Conservation (phyloP, 2,113 vertebrate species). For the Chlorocebus sabaeus region DNA sequence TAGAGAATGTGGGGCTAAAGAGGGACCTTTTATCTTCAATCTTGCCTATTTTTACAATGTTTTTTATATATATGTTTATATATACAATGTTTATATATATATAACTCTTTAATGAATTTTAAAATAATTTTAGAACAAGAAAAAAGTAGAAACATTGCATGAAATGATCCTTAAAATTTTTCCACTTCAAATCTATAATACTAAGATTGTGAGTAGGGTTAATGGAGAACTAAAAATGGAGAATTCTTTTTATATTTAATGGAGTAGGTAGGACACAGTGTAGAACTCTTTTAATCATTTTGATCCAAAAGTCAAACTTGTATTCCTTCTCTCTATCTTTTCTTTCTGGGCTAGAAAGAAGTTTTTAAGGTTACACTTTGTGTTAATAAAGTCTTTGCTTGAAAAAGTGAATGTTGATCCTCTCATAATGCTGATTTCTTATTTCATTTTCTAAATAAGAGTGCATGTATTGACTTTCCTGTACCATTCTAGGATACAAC, state of each 20-base stretch:
- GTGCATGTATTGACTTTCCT: background rate
- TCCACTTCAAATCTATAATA: slow-evolving; percentile 31
- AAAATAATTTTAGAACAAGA: slow-evolving; percentile 52
- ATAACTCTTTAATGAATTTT: slow-evolving; percentile 51
- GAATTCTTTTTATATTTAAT: slow-evolving; percentile 73
- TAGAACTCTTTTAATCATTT: slow-evolving; percentile 41
- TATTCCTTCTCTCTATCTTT: too few species aligned
- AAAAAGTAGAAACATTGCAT: slow-evolving; percentile 45
- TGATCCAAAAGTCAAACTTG: slow-evolving; percentile 23
- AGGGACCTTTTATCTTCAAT: background rate
- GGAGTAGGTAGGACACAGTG: slow-evolving; percentile 32
- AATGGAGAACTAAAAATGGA: slow-evolving; percentile 70
- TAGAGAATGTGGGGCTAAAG: background rate
- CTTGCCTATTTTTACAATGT: slow-evolving; percentile 51
- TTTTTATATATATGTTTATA: background rate
- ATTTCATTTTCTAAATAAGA: slow-evolving; percentile 40
- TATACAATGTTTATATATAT: too few species aligned
- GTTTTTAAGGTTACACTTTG: slow-evolving; percentile 38
- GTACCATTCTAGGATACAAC: background rate
- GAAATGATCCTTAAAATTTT: slow-evolving; percentile 28
- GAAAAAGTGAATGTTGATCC: background rate
- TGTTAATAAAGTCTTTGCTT: slow-evolving; percentile 11
- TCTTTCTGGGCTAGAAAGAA: background rate
- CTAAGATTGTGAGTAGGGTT: slow-evolving; percentile 25
- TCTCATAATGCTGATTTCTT: slow-evolving; percentile 41